phyloP scores from a whole-genome alignment of 2,797 vertebrate species.

The Pseudocheirus occidentalis region DNA sequence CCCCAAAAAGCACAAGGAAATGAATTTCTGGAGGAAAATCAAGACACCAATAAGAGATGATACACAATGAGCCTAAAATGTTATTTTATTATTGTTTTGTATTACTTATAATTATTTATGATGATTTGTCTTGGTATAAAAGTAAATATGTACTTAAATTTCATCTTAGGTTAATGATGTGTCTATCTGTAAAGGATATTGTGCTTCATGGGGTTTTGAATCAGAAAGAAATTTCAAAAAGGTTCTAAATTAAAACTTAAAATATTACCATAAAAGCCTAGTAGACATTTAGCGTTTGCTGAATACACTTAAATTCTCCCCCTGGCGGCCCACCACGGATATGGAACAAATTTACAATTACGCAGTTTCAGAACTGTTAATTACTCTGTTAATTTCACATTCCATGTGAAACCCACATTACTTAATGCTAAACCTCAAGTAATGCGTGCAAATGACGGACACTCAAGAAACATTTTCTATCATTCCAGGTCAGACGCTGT shows the following conservation, averaged over 20 bases:
- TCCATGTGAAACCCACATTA: background rate
- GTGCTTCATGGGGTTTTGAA: background rate
- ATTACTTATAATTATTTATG: background rate
- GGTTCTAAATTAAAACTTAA: background rate
- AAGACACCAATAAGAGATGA: background rate
- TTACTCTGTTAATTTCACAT: background rate
- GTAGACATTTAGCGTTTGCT: slow-evolving; percentile 19
- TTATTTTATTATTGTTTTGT: background rate
- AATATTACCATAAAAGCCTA: background rate
- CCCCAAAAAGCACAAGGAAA: background rate
- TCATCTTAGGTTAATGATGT: background rate
- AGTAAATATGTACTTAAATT: background rate
- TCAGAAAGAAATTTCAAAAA: background rate
- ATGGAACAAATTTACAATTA: slow-evolving; percentile 59
- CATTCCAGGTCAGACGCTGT: background rate
- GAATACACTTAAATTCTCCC: slow-evolving; percentile 74
- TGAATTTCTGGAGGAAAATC: background rate
- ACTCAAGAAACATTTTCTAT: slow-evolving; percentile 34
- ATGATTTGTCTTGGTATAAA: background rate
- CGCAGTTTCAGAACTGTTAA: background rate
- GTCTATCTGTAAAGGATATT: background rate
- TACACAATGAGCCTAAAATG: background rate
- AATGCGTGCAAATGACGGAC: slow-evolving; percentile 45
- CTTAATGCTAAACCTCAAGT: slow-evolving; percentile 25
- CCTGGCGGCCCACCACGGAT: slow-evolving; percentile 74